Evolutionary conservation across 2,113 vertebrate genomes (phyloP), one percentile per base, ranked within the genome.

Genomic region (Engraulis encrasicolus): DNA sequence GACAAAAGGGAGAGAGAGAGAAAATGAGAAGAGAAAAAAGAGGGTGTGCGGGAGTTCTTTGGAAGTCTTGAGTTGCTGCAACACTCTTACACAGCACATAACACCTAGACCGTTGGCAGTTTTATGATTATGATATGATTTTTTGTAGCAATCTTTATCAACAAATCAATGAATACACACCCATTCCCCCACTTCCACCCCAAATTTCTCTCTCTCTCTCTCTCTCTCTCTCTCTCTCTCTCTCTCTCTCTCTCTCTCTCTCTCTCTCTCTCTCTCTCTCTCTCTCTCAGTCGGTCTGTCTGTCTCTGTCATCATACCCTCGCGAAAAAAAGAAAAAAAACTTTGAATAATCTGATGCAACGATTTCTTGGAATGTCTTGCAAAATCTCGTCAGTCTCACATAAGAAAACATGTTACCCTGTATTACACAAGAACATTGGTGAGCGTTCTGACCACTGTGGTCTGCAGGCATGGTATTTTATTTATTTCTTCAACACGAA

Each of bases 321-420:
- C 31, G 20, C 11, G 27, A 34, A 58, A 40, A 82, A 81, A 27
- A 27, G 27, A 27, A 66, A 66, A 23, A 6, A n/a, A n/a, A n/a
- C n/a, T n/a, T 15, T 52, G 52, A 54, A 31, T 34, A 71, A 17
- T 82, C 37, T 88, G 84, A 84, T 86, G 85, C 85, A 88, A 88
- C 66, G 23, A 58, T 81, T 87, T 87, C 85, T 61, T 83, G 17
- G 84, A 83, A 88, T 61, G 78, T 82, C 83, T 88, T 88, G 87
- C 79, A 71, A 88, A 88, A 88, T 81, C 48, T 74, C 58, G 19
- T 58, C 20, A 58, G 54, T n/a, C 11, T 79, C n/a, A 7, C 18
- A 52, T 80, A 82, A 85, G 50, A 66, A 78, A 82, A 84, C 50
- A 66, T 79, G 58, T 81, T 84, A 84, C 82, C 78, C 82, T 83